Base-by-base conservation (phyloP, 2,888 invertebrate species). In the Napeogenes sylphis region DNA sequence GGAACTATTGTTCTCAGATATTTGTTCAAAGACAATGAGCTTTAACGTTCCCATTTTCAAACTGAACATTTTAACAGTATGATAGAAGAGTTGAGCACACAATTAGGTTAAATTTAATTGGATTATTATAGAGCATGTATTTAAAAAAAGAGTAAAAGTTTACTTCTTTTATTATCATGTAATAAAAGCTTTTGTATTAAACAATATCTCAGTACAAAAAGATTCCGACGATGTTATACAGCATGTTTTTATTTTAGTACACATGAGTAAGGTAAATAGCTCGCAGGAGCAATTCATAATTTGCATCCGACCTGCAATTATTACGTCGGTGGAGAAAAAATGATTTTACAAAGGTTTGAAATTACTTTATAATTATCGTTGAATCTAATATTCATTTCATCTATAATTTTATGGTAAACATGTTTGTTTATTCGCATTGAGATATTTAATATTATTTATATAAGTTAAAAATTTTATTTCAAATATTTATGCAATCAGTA, bases 201-300 rank as follows among this genome's bases (percentile, higher is more conserved):
- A 30, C 51, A 51, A 51, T 30, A 51, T 51, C 51, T 51, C 30
- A 1, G 8, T 12, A 30, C 21, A 51, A 21, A 51, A 51, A n/a
- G 30, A 30, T 30, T 30, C 30, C 51, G 21, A 51, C 30, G 21
- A 38, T 6, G 38, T 8, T 4, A 47, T 33, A 59, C 35, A 14
- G 13, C 10, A 42, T 47, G 46, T 58, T 58, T 51, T 61, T 42
- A 10, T 59, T 55, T 51, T 56, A 54, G 4, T 6, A 8, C 58
- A 58, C 57, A 54, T 53, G 46, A 59, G 45, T 75, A 81, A 80
- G 80, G 83, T 83, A 83, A 84, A 82, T 81, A 81, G 76, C 77
- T 73, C 66, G 73, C 56, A 87, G 88, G 85, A 87, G 87, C 85
- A 85, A 81, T 84, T 81, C 79, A 82, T 83, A 87, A 88, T 87